phyloP scores from a whole-genome alignment of 1,140 invertebrate genomes.

The Dreissena rostriformis region DNA sequence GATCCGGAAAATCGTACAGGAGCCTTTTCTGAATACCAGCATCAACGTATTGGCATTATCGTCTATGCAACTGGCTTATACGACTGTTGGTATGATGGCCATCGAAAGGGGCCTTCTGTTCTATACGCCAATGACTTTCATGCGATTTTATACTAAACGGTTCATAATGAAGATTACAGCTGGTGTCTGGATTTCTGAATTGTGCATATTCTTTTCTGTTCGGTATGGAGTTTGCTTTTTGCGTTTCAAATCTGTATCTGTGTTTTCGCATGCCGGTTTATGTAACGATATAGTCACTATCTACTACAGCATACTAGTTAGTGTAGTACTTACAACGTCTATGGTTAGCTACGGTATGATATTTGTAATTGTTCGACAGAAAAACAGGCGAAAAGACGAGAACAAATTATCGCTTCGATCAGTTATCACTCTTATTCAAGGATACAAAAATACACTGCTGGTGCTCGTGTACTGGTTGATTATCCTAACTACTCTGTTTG shows the following conservation, averaged over 20 bases:
- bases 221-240: constrained; percentile 24
- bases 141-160: background rate
- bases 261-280: background rate
- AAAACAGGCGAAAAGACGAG: background rate
- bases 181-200: background rate
- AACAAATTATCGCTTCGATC: background rate
- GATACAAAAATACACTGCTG: constrained; percentile 28
- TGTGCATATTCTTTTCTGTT: background rate
- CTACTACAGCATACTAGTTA: background rate
- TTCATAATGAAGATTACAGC: background rate
- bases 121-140: background rate
- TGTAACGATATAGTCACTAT: constrained; percentile 34
- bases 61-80: constrained; percentile 22
- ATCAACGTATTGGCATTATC: background rate
- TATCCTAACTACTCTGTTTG: background rate
- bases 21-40: constrained; percentile 20
- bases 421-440: background rate
- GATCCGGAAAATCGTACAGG: constrained; percentile 20
- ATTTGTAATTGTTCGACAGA: constrained; percentile 14
- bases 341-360: constrained; percentile 6
- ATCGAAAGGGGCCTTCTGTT: constrained; percentile 21
- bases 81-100: constrained; percentile 21
- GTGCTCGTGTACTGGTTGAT: constrained; percentile 14
- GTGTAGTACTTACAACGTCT: background rate
- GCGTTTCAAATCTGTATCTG: background rate